phyloP scores from a whole-genome alignment of 2,888 invertebrate genomes.

The Sepioteuthis lessoniana region DNA sequence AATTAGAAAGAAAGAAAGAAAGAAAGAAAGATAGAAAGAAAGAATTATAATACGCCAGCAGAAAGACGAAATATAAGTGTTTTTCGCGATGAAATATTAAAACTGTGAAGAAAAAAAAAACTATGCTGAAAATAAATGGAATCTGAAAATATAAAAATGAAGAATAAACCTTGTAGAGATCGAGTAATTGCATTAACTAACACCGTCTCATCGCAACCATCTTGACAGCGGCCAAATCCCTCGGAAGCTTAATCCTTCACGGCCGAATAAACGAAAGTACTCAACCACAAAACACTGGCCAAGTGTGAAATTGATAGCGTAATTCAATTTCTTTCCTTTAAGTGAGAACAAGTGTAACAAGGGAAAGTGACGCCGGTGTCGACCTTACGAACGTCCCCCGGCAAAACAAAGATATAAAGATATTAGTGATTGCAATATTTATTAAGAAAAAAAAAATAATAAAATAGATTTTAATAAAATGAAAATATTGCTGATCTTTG shows the following conservation, averaged over 20 bases:
- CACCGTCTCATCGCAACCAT: not conserved
- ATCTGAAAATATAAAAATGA: too few species aligned
- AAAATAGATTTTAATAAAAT: not conserved
- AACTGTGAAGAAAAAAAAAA: too few species aligned
- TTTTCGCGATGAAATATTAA: too few species aligned
- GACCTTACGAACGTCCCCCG: not conserved
- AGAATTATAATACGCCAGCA: too few species aligned
- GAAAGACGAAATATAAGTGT: too few species aligned
- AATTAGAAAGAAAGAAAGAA: too few species aligned
- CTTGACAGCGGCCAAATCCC: not conserved
- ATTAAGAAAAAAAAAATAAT: not conserved
- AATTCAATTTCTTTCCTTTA: conserved; percentile 18
- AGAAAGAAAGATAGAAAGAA: too few species aligned
- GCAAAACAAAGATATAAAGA: not conserved
- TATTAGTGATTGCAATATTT: not conserved
- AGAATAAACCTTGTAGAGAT: not conserved
- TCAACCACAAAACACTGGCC: conserved; percentile 1
- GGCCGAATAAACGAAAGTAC: not conserved
- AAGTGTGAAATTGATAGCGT: conserved; percentile 33
- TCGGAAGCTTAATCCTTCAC: not conserved
- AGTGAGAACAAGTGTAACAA: not conserved
- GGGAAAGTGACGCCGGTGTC: not conserved
- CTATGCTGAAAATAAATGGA: too few species aligned
- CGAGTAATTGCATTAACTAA: not conserved
- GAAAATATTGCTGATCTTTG: not conserved